A percentile compares a stretch with the other conserved stretches of the same genome.
Conservation (phyloP, 1,140 invertebrate genomes). For the Zaprionus kolodkinae region DNA sequence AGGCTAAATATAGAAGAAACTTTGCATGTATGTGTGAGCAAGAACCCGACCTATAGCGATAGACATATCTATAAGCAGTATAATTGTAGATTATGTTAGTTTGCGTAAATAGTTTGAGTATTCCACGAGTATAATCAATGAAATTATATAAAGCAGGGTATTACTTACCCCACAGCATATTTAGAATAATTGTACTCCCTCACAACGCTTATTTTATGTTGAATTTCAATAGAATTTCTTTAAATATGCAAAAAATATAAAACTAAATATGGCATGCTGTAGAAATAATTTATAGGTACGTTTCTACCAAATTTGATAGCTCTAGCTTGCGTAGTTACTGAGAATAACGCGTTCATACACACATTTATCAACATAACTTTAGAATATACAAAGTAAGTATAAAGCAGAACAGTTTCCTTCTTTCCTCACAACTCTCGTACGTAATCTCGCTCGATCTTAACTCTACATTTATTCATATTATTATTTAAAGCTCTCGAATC, state of each 20-base stretch:
- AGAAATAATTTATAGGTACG: too few relatives aligned
- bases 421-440: neutral
- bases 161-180: too few relatives aligned
- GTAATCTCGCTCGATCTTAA: conserved; percentile 2
- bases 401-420: neutral
- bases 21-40: neutral
- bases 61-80: neutral
- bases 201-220: too few relatives aligned
- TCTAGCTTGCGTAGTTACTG: neutral
- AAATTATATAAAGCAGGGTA: too few relatives aligned
- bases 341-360: neutral
- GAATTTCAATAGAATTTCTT: neutral
- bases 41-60: conserved; percentile 7
- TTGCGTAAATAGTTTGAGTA: neutral
- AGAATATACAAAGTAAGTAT: neutral
- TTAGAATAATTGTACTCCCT: too few relatives aligned
- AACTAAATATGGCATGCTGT: too few relatives aligned
- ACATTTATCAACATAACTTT: neutral
- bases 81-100: neutral
- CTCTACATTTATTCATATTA: neutral
- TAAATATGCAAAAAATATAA: neutral
- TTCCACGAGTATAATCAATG: neutral
- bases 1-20: conserved; percentile 11
- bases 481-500: conserved; percentile 10
- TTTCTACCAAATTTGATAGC: neutral